Base-by-base conservation (phyloP, 2,113 vertebrate species). In the Alosa alosa region DNA sequence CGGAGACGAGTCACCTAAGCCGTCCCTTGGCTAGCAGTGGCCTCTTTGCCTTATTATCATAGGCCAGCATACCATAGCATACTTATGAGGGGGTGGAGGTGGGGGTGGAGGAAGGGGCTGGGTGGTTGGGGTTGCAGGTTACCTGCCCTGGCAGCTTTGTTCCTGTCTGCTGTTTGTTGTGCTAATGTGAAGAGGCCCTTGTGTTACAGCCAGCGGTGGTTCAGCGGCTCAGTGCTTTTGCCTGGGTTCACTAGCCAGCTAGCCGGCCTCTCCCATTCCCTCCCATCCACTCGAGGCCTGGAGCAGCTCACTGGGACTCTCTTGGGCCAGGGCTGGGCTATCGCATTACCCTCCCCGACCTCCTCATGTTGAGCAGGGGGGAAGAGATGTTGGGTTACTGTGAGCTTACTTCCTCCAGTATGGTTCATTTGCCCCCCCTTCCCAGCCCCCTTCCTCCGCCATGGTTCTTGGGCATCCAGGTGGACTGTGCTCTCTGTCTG, bases 131-230 rank as follows among this genome's bases (percentile, higher is more conserved):
- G 20, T 68, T 25, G 64, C n/a, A 31, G 64, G 64, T 72, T 72
- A 49, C 85, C 85, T 89, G 64, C 90, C 89, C 84, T 45, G 64
- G 86, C 93, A 86, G 47, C 82, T 45, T 91, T 91, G 82, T 85
- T 86, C 81, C 81, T 86, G 78, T 90, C 47, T 90, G 83, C 68
- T 82, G 83, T 93, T 86, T 91, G 84, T 93, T 92, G 91, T 93
- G 89, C 82, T 88, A 85, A 92, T 90, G 88, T 85, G 86, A 85
- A 91, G 87, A 89, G 86, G 60, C 87, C 84, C 90, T 86, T 83
- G 86, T 90, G 85, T 90, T 81, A 57, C 88, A 89, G 86, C 87
- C 81, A 72, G 64, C 64, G 31, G 64, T 72, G 64, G n/a, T 72
- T 89, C 81, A 87, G 87, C 88, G 86, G 90, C 88, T 88, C 84